Percentiles rank a stretch among this genome's conserved stretches.
Conservation (phyloP, 1,140 invertebrate species). For the Ostrea edulis region DNA sequence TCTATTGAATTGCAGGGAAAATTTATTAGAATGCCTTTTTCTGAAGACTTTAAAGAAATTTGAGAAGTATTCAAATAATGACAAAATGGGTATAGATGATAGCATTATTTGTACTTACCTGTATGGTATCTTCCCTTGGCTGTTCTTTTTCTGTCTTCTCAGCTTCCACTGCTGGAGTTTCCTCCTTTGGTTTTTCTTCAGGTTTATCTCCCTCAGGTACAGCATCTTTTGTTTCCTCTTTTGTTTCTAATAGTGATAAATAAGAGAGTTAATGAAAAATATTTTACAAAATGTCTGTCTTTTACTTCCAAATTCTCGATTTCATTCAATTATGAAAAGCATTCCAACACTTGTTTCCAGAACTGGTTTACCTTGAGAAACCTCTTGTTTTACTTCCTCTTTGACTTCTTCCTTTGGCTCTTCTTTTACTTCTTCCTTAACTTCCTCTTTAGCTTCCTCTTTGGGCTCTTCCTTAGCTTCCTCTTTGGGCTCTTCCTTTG, state of each 20-base stretch:
- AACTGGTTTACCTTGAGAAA: neutral
- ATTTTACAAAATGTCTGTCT: no score
- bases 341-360: neutral
- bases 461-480: slow-evolving; percentile 18
- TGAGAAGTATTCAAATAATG: neutral
- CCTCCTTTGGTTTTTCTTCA: slow-evolving; percentile 48
- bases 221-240: slow-evolving; percentile 19
- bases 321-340: no score
- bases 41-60: neutral
- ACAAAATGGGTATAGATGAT: neutral
- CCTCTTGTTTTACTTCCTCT: slow-evolving; percentile 8
- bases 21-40: no score
- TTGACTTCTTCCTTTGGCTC: slow-evolving; percentile 18
- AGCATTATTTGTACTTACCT: neutral
- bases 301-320: neutral
- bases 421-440: slow-evolving; percentile 46
- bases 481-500: slow-evolving; percentile 38
- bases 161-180: slow-evolving; percentile 43
- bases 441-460: slow-evolving; percentile 47
- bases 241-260: neutral
- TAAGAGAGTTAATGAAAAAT: no score
- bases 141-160: slow-evolving; percentile 40
- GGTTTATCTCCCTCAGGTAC: slow-evolving; percentile 40
- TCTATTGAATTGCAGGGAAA: no score
- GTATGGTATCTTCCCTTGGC: slow-evolving; percentile 21